phyloP scores from a whole-genome alignment of 2,113 vertebrate species.

The Vulpes vulpes region DNA sequence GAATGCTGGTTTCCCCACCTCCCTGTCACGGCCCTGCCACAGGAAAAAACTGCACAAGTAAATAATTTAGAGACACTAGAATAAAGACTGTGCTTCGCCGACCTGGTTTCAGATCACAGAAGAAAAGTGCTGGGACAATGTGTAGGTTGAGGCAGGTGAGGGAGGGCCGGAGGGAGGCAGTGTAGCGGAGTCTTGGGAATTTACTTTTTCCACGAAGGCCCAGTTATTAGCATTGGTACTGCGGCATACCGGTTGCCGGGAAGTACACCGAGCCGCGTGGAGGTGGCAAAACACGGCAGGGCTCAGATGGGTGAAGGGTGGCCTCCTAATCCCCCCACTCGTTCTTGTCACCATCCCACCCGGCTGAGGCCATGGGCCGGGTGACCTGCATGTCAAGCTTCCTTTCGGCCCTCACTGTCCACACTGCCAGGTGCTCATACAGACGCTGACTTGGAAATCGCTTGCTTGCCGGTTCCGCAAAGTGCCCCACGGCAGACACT shows the following conservation, averaged over 20 bases:
- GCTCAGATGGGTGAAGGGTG: neutral
- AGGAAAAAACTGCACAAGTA: neutral
- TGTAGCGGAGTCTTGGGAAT: neutral
- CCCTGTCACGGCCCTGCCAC: neutral
- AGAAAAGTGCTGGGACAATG: neutral
- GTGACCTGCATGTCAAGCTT: neutral
- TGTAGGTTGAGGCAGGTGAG: neutral
- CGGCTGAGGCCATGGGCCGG: neutral
- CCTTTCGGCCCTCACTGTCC: neutral
- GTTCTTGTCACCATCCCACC: neutral
- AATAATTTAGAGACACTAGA: neutral
- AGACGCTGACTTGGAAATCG: neutral
- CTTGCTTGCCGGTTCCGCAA: neutral
- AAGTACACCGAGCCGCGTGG: too few relatives aligned
- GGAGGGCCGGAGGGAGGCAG: neutral
- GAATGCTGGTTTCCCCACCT: neutral
- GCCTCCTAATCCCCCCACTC: neutral
- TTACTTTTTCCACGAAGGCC: neutral
- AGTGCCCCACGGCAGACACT: accelerated
- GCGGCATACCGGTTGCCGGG: neutral
- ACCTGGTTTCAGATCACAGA: neutral
- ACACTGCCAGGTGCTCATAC: neutral
- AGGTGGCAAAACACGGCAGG: neutral
- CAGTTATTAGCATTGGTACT: neutral
- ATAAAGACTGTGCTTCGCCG: neutral